Conservation (phyloP, 92 coral and sea anemone genomes). For the Scolanthus callimorphus region DNA sequence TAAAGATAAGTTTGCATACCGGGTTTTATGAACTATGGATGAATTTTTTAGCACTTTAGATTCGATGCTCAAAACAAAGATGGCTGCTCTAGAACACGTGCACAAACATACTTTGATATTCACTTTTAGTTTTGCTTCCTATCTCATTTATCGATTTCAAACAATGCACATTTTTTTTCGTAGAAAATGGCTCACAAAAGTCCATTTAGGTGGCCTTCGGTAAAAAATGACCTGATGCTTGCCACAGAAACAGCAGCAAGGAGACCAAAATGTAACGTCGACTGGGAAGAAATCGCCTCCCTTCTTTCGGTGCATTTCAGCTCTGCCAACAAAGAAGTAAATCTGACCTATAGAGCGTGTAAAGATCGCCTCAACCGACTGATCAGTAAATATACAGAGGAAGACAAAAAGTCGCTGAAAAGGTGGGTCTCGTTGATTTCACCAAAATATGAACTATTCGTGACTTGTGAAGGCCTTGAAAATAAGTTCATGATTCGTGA, state of each 20-base stretch:
- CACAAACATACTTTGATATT: too few relatives aligned
- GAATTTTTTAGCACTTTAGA: neutral
- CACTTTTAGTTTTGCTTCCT: too few relatives aligned
- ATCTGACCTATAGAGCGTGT: conserved; percentile 48
- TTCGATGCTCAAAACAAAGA: neutral
- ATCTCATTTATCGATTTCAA: too few relatives aligned
- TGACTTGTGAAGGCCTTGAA: too few relatives aligned
- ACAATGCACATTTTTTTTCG: neutral
- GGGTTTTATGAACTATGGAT: neutral
- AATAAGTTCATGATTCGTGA: too few relatives aligned
- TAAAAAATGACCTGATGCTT: conserved; percentile 6
- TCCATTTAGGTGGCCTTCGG: neutral
- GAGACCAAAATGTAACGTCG: conserved; percentile 21
- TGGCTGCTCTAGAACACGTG: neutral
- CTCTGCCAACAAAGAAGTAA: conserved; percentile 12
- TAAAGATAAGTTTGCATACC: neutral
- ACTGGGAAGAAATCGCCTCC: too few relatives aligned
- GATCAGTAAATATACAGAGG: conserved; percentile 34
- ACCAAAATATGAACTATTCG: neutral
- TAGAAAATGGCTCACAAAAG: neutral
- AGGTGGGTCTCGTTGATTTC: conserved; percentile 26
- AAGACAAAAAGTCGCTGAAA: conserved; percentile 42
- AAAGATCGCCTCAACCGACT: conserved; percentile 32
- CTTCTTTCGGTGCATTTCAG: neutral
- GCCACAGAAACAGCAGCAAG: conserved; percentile 54